A percentile compares a stretch with the other conserved stretches of the same genome.
Conservation (phyloP, 92 coral and sea anemone genomes). For the Phenganax subtilis region DNA sequence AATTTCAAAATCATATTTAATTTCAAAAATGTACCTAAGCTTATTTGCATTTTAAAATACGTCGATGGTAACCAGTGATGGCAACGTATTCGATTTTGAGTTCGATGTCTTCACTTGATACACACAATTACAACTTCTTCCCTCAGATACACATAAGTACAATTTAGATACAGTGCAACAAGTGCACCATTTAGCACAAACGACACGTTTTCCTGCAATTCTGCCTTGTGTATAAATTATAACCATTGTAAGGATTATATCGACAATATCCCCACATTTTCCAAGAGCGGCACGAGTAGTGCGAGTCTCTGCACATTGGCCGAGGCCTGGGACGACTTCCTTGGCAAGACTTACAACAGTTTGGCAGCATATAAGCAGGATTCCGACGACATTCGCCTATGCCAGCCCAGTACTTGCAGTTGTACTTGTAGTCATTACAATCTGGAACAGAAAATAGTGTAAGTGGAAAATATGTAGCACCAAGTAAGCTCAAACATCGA, state of each 20-base stretch:
- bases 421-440: not conserved
- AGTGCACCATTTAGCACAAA: conserved; percentile 24
- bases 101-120: too few relatives aligned
- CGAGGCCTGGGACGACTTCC: not conserved
- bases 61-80: too few relatives aligned
- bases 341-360: conserved; percentile 12
- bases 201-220: conserved; percentile 73
- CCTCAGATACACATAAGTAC: too few relatives aligned
- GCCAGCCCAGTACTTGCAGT: conserved; percentile 5
- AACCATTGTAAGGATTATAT: conserved; percentile 37
- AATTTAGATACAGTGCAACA: too few relatives aligned
- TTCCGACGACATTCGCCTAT: conserved; percentile 18
- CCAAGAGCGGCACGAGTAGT: conserved; percentile 55
- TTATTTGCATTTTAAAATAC: too few relatives aligned
- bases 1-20: too few relatives aligned
- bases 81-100: too few relatives aligned
- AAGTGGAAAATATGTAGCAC: not conserved
- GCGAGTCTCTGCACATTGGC: conserved; percentile 50
- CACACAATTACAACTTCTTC: too few relatives aligned
- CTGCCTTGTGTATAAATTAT: conserved; percentile 52
- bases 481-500: not conserved
- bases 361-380: not conserved
- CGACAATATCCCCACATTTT: conserved; percentile 57
- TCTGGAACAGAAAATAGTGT: not conserved
- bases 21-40: too few relatives aligned